Evolutionary conservation across 2,797 vertebrate genomes (phyloP).

Genomic region (Ceyx erithaca): DNA sequence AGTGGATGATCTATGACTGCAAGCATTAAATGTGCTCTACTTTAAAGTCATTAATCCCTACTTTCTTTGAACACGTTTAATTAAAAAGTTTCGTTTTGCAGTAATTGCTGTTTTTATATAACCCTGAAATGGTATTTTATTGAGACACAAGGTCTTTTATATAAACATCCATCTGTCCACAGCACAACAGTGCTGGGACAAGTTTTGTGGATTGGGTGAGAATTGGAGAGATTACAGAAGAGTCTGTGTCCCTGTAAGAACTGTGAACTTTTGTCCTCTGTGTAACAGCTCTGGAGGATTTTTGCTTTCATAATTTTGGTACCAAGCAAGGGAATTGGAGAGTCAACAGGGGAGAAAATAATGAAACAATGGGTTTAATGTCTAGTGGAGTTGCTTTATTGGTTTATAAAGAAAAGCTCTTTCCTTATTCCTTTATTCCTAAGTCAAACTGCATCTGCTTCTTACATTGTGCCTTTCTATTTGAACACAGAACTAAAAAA

Average conservation of each 20-base stretch:
- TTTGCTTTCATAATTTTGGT: slow-evolving; percentile 43
- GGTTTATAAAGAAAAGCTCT: neutral
- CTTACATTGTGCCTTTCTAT: neutral
- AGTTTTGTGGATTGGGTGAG: slow-evolving; percentile 22
- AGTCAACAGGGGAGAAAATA: neutral
- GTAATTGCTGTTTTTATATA: slow-evolving; percentile 66
- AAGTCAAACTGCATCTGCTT: neutral
- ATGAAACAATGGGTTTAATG: neutral
- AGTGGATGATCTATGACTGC: slow-evolving; percentile 46
- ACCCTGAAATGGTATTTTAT: slow-evolving; percentile 54
- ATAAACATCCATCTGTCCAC: slow-evolving; percentile 67
- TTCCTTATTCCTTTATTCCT: neutral
- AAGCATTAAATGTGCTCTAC: slow-evolving; percentile 58
- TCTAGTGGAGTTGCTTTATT: neutral
- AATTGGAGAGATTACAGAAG: slow-evolving; percentile 34
- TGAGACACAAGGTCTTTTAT: slow-evolving; percentile 58
- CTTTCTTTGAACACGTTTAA: slow-evolving; percentile 71
- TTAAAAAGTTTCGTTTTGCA: slow-evolving; percentile 72
- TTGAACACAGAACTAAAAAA: slow-evolving; percentile 15
- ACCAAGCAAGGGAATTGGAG: neutral
- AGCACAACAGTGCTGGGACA: neutral
- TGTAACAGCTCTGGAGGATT: neutral
- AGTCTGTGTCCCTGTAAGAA: slow-evolving; percentile 39
- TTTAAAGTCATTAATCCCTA: slow-evolving; percentile 70
- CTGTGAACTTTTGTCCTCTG: slow-evolving; percentile 56